Evolutionary conservation across 2,888 invertebrate genomes (phyloP), one percentile per base, ranked within the genome.

Genomic region (Acrobasis suavella): DNA sequence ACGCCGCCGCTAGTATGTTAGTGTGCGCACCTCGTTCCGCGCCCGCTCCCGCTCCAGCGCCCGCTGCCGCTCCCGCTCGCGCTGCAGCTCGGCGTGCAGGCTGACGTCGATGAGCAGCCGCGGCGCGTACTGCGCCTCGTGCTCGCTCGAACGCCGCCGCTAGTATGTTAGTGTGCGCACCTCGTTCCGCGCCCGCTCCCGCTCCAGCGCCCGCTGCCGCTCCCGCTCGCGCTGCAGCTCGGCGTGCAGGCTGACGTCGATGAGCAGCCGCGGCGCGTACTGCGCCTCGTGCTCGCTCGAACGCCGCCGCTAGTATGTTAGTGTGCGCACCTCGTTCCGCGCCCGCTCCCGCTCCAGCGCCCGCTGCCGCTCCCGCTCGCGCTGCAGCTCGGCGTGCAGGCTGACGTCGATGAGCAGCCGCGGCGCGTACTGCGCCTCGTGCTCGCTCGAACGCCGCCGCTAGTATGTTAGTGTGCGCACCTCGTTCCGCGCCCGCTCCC

Each of bases 351-450:
- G 32, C 32, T 46, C 49, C 65, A 62, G 59, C 32, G 65, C 87
- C 70, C 75, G 82, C 77, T 92, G 93, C 62, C 88, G 85, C 80
- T 94, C 94, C 52, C 92, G 89, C 82, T 94, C 94, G 60, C 93
- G 91, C 74, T 95, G 94, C 78, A 93, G 93, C 75, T 93, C 92
- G 67, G 91, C 91, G 76, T 94, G 94, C 80, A 94, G 87, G 76
- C 94, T 94, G 9, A 94, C 95, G 85, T 95, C 95, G 70, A 97
- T 95, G 62, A 97, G 93, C 69, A 97, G 94, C 75, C 96, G 95
- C 61, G 98, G 98, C 83, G 94, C 95, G 87, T 98, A 97, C 80
- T 95, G 94, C 78, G 96, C 96, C 80, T 98, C 98, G 58, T 96
- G 94, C 82, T 96, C 95, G 94, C 75, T 73, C 73, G 70, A 50